These are phyloP conservation scores for Stenoptilia bipunctidactyla DNA, from an alignment of 2,888 invertebrate genomes.

Conservation along the genomic window DNA sequence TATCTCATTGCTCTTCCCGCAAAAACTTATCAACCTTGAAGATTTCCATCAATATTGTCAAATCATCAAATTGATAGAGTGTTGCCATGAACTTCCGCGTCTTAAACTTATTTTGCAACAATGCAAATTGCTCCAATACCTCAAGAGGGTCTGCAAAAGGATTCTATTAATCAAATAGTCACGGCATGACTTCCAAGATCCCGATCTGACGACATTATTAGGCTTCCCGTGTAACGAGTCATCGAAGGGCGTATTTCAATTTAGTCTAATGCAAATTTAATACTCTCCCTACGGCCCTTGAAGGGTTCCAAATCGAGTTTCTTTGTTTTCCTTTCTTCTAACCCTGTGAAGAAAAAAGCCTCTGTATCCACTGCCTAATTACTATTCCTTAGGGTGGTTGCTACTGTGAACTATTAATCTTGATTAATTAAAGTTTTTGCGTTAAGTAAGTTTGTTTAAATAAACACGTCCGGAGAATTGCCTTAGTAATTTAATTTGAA, in stretches of 20 bases:
- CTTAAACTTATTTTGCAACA: conserved; percentile 6
- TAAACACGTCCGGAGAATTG: conserved; percentile 18
- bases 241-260: conserved; percentile 67
- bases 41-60: too few species aligned
- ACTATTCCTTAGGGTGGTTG: conserved; percentile 38
- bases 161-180: conserved; percentile 67
- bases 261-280: conserved; percentile 70
- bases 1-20: too few species aligned
- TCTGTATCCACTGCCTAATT: conserved; percentile 27
- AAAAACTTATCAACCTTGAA: too few species aligned
- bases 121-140: conserved; percentile 16
- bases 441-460: conserved; percentile 22
- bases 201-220: conserved; percentile 63
- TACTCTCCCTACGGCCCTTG: conserved; percentile 49
- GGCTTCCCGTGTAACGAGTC: conserved; percentile 50
- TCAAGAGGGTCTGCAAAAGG: conserved; percentile 42
- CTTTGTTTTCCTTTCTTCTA: conserved; percentile 48
- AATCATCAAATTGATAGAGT: too few species aligned
- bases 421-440: conserved; percentile 48
- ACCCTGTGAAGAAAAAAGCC: conserved; percentile 16
- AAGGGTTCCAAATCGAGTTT: conserved; percentile 53
- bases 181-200: conserved; percentile 56
- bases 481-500: too few species aligned
- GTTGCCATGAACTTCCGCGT: background rate
- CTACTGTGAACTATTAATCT: conserved; percentile 51